Conservation (phyloP, 2,797 vertebrate genomes). For the Chiloscyllium punctatum region DNA sequence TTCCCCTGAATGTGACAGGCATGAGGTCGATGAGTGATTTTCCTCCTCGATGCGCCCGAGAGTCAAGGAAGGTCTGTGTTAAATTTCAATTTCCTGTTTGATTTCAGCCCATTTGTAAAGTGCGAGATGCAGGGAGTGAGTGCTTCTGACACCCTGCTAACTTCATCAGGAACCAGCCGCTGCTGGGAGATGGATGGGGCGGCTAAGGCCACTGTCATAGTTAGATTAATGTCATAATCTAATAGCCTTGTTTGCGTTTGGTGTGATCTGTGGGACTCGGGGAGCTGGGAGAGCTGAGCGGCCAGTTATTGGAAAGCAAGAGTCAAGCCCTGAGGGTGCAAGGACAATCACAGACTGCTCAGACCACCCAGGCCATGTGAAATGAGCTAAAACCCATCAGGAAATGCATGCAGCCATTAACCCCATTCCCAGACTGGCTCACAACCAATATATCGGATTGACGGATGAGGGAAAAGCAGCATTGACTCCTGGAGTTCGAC, state of each 20-base stretch:
- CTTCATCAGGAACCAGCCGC: slow-evolving; percentile 30
- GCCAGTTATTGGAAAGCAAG: slow-evolving; percentile 37
- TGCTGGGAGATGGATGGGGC: slow-evolving; percentile 36
- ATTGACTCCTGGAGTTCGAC: neutral
- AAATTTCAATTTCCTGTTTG: slow-evolving; percentile 44
- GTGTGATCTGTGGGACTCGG: slow-evolving; percentile 36
- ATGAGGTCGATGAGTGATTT: slow-evolving; percentile 31
- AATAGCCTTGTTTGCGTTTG: slow-evolving; percentile 38
- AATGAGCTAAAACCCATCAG: slow-evolving; percentile 38
- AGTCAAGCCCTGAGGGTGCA: slow-evolving; percentile 28
- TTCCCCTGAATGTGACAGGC: slow-evolving; percentile 32
- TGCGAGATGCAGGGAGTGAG: slow-evolving; percentile 11
- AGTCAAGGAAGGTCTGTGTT: slow-evolving; percentile 39
- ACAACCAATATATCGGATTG: slow-evolving; percentile 1
- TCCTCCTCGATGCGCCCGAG: slow-evolving; percentile 16
- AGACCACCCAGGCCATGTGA: slow-evolving; percentile 24
- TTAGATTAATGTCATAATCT: slow-evolving; percentile 39
- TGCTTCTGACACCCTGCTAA: slow-evolving; percentile 26
- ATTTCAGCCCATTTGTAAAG: slow-evolving; percentile 42
- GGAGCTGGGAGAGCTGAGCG: slow-evolving; percentile 35
- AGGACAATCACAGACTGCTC: slow-evolving; percentile 33
- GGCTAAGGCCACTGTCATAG: slow-evolving; percentile 38
- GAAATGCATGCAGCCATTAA: slow-evolving; percentile 29
- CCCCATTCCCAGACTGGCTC: neutral
- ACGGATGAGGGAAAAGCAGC: neutral